phyloP scores from a whole-genome alignment of 2,888 invertebrate genomes.

The Nephrotoma guestfalica region DNA sequence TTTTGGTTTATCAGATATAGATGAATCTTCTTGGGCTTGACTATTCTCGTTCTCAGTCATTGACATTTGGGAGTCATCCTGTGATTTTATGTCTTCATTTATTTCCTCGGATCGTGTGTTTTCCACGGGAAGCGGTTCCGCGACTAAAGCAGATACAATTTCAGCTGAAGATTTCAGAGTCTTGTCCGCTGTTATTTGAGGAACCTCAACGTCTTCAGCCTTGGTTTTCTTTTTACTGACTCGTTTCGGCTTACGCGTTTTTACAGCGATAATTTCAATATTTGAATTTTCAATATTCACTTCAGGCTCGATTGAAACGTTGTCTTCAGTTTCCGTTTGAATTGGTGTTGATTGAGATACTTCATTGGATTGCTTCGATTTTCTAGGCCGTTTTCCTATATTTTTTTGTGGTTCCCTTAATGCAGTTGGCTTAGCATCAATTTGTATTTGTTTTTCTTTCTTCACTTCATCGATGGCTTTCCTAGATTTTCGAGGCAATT shows the following conservation, averaged over 20 bases:
- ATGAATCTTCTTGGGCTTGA: neutral
- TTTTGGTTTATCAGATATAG: slow-evolving; percentile 11
- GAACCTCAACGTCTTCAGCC: neutral
- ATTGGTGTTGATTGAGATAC: neutral
- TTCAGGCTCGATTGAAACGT: neutral
- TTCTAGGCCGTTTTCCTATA: neutral
- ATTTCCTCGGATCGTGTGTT: slow-evolving; percentile 2
- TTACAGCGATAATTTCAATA: neutral
- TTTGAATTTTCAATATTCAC: neutral
- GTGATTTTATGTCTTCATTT: slow-evolving; percentile 6
- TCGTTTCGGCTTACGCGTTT: neutral
- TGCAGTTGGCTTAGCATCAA: neutral
- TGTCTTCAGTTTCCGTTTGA: neutral
- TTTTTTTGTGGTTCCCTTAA: neutral
- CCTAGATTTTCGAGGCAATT: neutral
- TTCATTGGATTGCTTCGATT: neutral
- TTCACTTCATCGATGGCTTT: neutral
- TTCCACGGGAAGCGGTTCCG: slow-evolving; percentile 6
- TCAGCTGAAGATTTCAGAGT: neutral
- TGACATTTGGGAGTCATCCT: neutral
- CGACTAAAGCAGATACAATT: neutral
- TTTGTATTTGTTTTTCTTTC: neutral
- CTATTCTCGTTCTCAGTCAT: neutral
- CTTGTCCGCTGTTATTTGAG: slow-evolving; percentile 2
- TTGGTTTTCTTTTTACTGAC: neutral